Evolutionary conservation across 2,888 invertebrate genomes (phyloP).

Genomic region (Pristionchus exspectatus): DNA sequence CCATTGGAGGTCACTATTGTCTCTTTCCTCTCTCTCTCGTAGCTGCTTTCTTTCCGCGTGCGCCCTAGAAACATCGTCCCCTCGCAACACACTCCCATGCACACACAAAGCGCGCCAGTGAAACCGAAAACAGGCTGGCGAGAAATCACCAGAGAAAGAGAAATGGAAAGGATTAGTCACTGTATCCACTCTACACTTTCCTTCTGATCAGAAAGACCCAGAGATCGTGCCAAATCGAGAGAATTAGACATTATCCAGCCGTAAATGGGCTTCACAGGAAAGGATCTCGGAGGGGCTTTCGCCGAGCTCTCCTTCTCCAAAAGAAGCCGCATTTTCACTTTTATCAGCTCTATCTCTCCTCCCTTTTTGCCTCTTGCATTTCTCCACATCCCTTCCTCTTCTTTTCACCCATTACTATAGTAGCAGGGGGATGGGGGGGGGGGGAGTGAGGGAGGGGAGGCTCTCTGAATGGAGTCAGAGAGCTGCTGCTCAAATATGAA

Average conservation of each 20-base stretch:
- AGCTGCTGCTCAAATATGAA: conserved; percentile 31
- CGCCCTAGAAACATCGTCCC: conserved; percentile 16
- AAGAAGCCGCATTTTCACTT: conserved; percentile 42
- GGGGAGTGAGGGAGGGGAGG: background rate
- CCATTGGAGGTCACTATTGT: conserved; percentile 2
- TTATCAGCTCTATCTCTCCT: background rate
- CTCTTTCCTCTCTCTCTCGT: background rate
- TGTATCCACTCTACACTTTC: no score
- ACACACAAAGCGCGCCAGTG: background rate
- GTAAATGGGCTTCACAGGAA: background rate
- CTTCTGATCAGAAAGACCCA: no score
- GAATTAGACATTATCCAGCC: background rate
- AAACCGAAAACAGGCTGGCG: conserved; percentile 18
- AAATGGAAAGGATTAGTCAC: no score
- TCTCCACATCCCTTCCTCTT: background rate
- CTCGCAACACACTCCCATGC: background rate
- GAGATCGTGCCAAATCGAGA: no score
- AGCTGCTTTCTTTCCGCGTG: background rate
- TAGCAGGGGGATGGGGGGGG: background rate
- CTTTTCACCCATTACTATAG: conserved; percentile 14
- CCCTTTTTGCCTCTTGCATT: background rate
- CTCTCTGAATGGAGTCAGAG: background rate
- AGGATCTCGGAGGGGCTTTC: background rate
- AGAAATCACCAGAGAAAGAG: background rate
- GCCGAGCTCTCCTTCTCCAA: background rate